phyloP scores from a whole-genome alignment of 2,888 invertebrate genomes.

The Tenodera sinensis region DNA sequence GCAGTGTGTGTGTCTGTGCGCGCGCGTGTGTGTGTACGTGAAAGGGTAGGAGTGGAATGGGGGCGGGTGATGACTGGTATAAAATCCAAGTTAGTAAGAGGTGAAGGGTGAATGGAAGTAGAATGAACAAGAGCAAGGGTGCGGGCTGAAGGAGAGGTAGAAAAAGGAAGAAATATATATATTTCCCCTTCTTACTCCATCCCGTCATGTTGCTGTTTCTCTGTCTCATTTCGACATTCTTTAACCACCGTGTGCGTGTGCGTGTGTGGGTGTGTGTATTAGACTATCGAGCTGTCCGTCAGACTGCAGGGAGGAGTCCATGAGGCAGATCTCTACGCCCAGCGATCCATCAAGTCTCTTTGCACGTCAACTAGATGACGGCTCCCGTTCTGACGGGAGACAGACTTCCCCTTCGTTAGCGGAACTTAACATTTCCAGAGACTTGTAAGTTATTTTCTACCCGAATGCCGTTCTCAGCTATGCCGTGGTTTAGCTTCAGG shows the following conservation, averaged over 20 bases:
- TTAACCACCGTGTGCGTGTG: neutral
- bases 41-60: neutral
- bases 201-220: neutral
- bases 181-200: too few relatives aligned
- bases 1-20: neutral
- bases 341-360: neutral
- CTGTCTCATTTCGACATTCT: neutral
- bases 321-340: neutral
- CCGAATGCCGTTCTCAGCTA: neutral
- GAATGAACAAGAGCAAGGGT: neutral
- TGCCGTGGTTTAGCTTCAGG: neutral
- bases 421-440: neutral
- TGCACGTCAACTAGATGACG: slow-evolving; percentile 1
- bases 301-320: neutral
- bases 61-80: neutral
- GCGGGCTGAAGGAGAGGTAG: neutral
- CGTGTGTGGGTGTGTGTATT: neutral
- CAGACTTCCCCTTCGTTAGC: neutral
- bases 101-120: neutral
- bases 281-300: neutral
- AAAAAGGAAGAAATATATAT: neutral
- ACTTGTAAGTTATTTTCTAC: neutral
- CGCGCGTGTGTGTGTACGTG: neutral
- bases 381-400: neutral
- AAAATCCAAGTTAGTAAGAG: neutral